Evolutionary conservation across 2,888 invertebrate species (phyloP), one percentile per base, ranked within the genome.

Genomic region (Rotaria sp.): DNA sequence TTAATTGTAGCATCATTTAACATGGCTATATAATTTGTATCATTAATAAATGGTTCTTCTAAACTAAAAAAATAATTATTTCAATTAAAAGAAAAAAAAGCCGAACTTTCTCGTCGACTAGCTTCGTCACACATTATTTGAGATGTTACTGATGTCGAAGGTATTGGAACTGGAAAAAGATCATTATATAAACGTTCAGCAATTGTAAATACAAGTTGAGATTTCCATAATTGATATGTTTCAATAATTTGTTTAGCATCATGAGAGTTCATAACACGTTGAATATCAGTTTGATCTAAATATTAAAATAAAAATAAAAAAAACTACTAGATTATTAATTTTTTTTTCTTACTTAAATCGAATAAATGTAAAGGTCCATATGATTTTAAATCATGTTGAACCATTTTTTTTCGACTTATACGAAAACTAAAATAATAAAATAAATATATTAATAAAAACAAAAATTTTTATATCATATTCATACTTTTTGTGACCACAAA

Each of bases 251-350:
- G 41, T 45, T 80, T 80, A n/a, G 80, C 45, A 45, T 80, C 80
- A 15, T 80, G 26, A 15, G 24, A 7, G 8, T 80, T 80, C n/a
- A 13, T n/a, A 45, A 45, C 4, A 13, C 80, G 45, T 80, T 10
- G 80, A 80, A 80, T 45, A 45, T 80, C 80, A 45, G 26, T 13
- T 80, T 45, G 13, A 80, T 80, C 80, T 80, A 45, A 80, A 80
- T 26, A 3, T 15, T 45, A 41, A 24, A 8, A 18, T 50, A 13
- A 50, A 50, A 50, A 50, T 50, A 18, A n/a, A 18, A 21, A 13
- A 26, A 15, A 5, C 0, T 26, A 8, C 7, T 21, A 18, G n/a
- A 30, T 30, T 59, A n/a, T 30, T 59, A 7, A 21, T 74, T 3
- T n/a, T 45, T 15, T 26, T 45, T 80, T 45, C 80, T n/a, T 80